phyloP scores from a whole-genome alignment of 2,797 vertebrate genomes.

The Bucorvus abyssinicus region DNA sequence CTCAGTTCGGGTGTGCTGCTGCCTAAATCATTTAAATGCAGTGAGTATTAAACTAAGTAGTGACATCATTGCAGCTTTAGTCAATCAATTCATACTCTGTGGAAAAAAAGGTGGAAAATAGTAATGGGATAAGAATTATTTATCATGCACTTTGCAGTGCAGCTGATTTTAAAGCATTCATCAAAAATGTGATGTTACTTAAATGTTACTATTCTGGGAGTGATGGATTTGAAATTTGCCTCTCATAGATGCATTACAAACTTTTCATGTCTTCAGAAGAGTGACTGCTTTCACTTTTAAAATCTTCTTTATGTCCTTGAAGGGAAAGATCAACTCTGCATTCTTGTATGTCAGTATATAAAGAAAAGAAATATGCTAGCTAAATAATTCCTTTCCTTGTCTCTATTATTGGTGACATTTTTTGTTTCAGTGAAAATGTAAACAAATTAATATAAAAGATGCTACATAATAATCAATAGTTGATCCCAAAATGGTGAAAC shows the following conservation, averaged over 20 bases:
- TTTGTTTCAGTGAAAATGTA: constrained; percentile 44
- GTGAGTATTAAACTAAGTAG: not conserved
- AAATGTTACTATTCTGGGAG: constrained; percentile 20
- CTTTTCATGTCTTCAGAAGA: constrained; percentile 15
- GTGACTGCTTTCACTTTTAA: not conserved
- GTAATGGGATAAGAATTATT: constrained; percentile 3
- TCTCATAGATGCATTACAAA: not conserved
- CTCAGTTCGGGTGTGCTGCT: not conserved
- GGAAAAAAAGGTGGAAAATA: not conserved
- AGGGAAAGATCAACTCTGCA: not conserved
- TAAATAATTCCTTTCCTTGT: constrained; percentile 1
- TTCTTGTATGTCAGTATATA: not conserved
- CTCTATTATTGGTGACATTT: not conserved
- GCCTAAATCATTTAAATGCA: not conserved
- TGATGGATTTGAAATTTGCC: not conserved
- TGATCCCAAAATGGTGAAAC: not conserved
- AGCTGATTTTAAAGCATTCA: constrained; percentile 12
- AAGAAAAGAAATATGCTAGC: not conserved
- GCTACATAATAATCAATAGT: constrained; percentile 18
- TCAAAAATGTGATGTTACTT: constrained; percentile 5
- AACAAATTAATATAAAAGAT: constrained; percentile 21
- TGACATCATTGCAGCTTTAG: constrained; percentile 3
- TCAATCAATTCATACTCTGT: not conserved
- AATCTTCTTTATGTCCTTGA: not conserved
- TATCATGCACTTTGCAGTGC: not conserved